Percentiles rank a stretch among this genome's conserved stretches.
These are phyloP conservation scores for Chloebia gouldiae DNA, from an alignment of 2,113 vertebrate genomes.

Conservation along the genomic window DNA sequence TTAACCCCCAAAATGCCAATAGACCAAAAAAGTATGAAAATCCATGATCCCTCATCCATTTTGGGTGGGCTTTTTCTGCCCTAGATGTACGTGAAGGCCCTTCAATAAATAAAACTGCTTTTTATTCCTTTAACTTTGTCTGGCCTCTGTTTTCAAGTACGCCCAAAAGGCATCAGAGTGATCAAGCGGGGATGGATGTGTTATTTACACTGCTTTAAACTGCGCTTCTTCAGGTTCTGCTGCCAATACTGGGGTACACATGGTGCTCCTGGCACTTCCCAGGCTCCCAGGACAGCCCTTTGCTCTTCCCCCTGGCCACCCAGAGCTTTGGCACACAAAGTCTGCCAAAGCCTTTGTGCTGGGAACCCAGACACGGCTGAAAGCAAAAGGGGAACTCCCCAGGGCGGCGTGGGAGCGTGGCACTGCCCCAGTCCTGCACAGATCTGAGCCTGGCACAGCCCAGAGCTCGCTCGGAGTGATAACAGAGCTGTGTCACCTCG, in stretches of 20 bases:
- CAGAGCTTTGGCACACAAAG: not conserved
- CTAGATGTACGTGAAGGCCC: not conserved
- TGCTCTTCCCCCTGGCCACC: not conserved
- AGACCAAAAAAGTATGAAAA: not conserved
- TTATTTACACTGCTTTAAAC: not conserved
- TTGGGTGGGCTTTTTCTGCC: not conserved
- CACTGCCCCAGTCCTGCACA: accelerated
- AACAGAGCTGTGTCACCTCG: not conserved
- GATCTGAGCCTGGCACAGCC: not conserved
- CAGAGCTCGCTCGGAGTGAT: not conserved
- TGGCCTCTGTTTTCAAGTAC: not conserved
- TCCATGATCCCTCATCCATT: accelerated
- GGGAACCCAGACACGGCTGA: not conserved
- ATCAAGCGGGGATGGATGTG: accelerated
- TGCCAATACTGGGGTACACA: accelerated
- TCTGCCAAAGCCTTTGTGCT: not conserved
- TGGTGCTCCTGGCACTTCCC: not conserved
- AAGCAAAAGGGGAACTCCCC: accelerated
- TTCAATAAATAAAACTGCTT: not conserved
- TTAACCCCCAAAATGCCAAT: not conserved
- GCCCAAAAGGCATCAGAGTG: not conserved
- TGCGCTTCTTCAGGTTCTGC: not conserved
- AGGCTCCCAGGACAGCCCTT: not conserved
- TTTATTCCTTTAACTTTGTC: not conserved
- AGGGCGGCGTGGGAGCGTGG: accelerated